Base-by-base conservation (phyloP, 1,140 invertebrate genomes). In the Archivesica marissinica region DNA sequence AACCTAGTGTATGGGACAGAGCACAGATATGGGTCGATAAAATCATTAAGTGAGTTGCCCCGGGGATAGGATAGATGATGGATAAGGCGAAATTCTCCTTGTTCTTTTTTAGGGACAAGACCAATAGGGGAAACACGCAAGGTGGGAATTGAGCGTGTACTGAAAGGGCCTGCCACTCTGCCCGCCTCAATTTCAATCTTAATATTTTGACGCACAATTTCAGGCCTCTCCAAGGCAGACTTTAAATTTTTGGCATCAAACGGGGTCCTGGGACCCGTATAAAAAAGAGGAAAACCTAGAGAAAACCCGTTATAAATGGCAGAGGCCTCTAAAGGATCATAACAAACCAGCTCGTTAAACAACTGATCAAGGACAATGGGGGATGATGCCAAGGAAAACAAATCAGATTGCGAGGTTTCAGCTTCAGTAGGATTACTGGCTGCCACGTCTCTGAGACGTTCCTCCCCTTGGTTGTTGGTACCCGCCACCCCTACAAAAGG, bases 21-120 rank as follows among this genome's bases (percentile, higher is more conserved):
- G 39, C 52, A 50, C 13, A 25, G 23, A 28, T 54, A 17, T 28
- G 74, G 56, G 13, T 17, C 0, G 78, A n/a, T n/a, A n/a, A 77
- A 68, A 25, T 81, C 77, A 70, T 87, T 89, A 13, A 87, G n/a
- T 6, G n/a, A 70, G 28, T 25, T 3, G 13, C 41, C 61, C 7
- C 4, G n/a, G 25, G 64, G 78, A 39, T 70, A 72, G 17, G 78
- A 81, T 13, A 72, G 23, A 33, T 72, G 59, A 70, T 81, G 78
- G n/a, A 68, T 81, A 11, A 81, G 59, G 11, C 64, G 4, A 30
- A 15, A 81, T 41, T 81, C 35, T 15, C 44, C 33, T 35, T 25
- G 41, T 15, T 47, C 61, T 38, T 81, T 70, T 39, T 81, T 68
- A 7, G 78, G 78, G 0, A 81, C 78, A 0, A 81, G 47, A 47